Base-by-base conservation (phyloP, 1,140 invertebrate species). In the Drosophila santomea region DNA sequence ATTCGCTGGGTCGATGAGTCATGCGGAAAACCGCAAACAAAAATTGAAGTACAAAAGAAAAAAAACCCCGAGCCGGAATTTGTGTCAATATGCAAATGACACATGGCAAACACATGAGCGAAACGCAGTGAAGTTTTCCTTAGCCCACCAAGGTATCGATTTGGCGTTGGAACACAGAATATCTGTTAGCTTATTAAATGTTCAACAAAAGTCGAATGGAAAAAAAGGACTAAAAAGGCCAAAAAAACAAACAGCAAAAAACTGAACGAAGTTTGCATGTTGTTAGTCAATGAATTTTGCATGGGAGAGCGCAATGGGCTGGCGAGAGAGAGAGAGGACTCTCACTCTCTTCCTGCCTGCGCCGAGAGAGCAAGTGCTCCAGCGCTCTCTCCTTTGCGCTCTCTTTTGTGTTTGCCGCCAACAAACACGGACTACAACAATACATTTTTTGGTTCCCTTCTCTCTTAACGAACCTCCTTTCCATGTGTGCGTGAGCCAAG, bases 281-380 rank as follows among this genome's bases (percentile, higher is more conserved):
- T 88, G 83, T 82, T 86, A 82, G 83, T 86, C 83, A 86, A 86
- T 86, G 83, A 86, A 86, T 86, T 83, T 79, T 73, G 86, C 71
- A 86, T 86, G 23, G 41, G 64, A 61, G 35, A 54, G 35, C 25
- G 7, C 44, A 61, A 45, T 43, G 62, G 55, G 11, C 60, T 60
- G 44, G n/a, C 51, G 12, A 43, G 54, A 20, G 28, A 47, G 43
- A 20, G 20, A 20, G 17, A 17, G 39, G 12, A 44, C 43, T 17
- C 11, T 44, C 60, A 66, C 32, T 32, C 32, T 8, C 7, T 8
- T 32, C 8, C 32, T 32, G 32, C 38, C 50, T 68, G 64, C 64
- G 64, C 64, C 28, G 11, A 44, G 47, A 48, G 47, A 60, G 23
- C 2, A 14, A 32, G 50, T n/a, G 17, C 45, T 44, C 4, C 25